phyloP scores from a whole-genome alignment of 2,888 invertebrate genomes.

The Brassicogethes aeneus region DNA sequence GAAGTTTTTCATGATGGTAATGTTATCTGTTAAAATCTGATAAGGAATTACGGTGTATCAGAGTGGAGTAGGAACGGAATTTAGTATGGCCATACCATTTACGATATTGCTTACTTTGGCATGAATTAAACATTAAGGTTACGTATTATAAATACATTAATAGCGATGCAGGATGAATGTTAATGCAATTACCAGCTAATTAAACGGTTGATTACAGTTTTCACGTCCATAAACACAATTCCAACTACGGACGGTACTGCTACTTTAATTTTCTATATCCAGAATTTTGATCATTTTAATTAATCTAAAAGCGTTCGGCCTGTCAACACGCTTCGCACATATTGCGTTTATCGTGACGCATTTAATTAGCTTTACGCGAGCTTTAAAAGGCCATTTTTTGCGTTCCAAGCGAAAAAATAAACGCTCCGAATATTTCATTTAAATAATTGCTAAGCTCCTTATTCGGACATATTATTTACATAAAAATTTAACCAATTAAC shows the following conservation, averaged over 20 bases:
- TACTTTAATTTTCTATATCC: not conserved
- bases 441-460: not conserved
- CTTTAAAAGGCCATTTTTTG: not conserved
- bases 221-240: too few relatives aligned
- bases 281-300: not conserved
- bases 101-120: not conserved
- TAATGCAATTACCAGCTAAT: not conserved
- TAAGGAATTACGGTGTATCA: too few relatives aligned
- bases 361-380: not conserved
- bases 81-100: too few relatives aligned
- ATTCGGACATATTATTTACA: too few relatives aligned
- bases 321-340: too few relatives aligned
- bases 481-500: too few relatives aligned
- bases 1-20: too few relatives aligned
- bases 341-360: not conserved
- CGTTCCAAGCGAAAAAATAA: not conserved
- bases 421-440: not conserved
- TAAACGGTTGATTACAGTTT: not conserved
- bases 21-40: too few relatives aligned
- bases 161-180: not conserved
- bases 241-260: not conserved
- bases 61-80: too few relatives aligned
- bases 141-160: conserved; percentile 3
- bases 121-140: not conserved
- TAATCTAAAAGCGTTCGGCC: not conserved